Percentiles rank a stretch among this genome's conserved stretches.
Conservation (phyloP, 2,797 vertebrate species). For the Potorous gilbertii region DNA sequence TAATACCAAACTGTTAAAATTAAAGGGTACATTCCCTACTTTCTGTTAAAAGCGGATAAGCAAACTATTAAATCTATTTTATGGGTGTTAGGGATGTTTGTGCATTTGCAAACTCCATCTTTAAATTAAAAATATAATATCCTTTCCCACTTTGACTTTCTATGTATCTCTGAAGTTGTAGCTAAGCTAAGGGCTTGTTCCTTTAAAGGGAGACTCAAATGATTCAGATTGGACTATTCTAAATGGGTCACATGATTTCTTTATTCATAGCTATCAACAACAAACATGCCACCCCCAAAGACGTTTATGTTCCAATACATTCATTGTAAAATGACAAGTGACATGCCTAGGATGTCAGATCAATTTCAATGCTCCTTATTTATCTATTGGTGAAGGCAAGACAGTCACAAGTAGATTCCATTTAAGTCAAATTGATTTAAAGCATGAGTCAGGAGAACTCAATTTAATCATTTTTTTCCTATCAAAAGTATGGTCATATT, state of each 20-base stretch:
- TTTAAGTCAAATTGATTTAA: slow-evolving; percentile 73
- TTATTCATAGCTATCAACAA: slow-evolving; percentile 40
- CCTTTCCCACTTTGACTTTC: neutral
- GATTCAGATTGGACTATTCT: neutral
- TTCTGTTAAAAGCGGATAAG: neutral
- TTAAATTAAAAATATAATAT: neutral
- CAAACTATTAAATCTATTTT: neutral
- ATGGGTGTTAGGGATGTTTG: neutral
- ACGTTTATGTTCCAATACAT: slow-evolving; percentile 54
- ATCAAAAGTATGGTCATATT: slow-evolving; percentile 64
- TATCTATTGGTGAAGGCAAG: slow-evolving; percentile 58
- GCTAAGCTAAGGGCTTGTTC: neutral
- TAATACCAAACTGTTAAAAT: neutral
- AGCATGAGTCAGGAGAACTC: slow-evolving; percentile 65
- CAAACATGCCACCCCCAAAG: slow-evolving; percentile 52
- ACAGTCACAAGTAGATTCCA: slow-evolving; percentile 55
- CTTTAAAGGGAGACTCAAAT: slow-evolving; percentile 10
- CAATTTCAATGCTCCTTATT: slow-evolving; percentile 76
- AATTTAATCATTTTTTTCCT: slow-evolving; percentile 67
- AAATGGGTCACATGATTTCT: slow-evolving; percentile 47
- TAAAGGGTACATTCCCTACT: neutral
- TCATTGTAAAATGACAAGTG: slow-evolving; percentile 62
- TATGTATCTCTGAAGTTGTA: neutral
- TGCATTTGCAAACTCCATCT: neutral
- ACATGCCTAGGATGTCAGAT: slow-evolving; percentile 65